Evolutionary conservation across 2,113 vertebrate genomes (phyloP).

Genomic region (Cynocephalus volans): DNA sequence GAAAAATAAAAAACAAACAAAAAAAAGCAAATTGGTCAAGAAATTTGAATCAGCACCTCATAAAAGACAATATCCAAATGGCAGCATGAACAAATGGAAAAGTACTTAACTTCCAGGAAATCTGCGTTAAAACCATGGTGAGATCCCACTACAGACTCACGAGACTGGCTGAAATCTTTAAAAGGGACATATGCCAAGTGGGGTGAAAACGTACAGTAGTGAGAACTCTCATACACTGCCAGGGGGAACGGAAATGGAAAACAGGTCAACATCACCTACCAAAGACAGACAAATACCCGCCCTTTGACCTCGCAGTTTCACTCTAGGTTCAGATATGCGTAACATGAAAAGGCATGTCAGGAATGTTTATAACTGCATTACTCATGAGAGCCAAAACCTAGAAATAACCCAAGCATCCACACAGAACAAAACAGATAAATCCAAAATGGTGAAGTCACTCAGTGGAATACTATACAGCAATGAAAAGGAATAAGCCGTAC

Average conservation of each 20-base stretch:
- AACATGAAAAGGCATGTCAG: background rate
- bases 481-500: background rate
- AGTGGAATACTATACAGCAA: background rate
- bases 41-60: background rate
- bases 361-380: background rate
- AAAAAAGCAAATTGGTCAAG: background rate
- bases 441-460: background rate
- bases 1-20: background rate
- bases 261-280: background rate
- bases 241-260: background rate
- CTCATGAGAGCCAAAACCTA: background rate
- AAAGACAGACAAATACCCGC: background rate
- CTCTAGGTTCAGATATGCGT: background rate
- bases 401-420: background rate
- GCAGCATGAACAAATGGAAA: background rate
- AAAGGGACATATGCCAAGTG: background rate
- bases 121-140: background rate
- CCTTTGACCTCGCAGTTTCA: background rate
- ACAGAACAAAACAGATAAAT: background rate
- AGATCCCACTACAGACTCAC: background rate
- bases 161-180: background rate
- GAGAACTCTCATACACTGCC: background rate
- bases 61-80: background rate
- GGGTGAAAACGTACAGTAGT: background rate
- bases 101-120: background rate